Conservation (phyloP, 1,140 invertebrate genomes). For the Caenorhabditis remanei region DNA sequence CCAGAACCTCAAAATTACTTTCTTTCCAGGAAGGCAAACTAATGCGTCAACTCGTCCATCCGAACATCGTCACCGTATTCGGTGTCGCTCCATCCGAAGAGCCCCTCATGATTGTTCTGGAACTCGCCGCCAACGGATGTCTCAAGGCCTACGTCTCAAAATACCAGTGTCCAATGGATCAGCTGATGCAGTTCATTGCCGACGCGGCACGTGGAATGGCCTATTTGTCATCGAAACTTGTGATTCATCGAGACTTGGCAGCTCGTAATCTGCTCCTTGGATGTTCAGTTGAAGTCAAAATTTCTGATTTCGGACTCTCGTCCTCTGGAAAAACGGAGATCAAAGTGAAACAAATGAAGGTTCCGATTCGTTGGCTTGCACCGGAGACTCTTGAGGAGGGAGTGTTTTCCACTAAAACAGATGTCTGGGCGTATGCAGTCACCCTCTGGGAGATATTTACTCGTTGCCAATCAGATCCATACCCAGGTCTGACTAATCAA, state of each 20-base stretch:
- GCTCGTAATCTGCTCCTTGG: constrained; percentile 63
- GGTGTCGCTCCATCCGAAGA: constrained; percentile 67
- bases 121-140: constrained; percentile 55
- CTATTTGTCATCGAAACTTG: constrained; percentile 45
- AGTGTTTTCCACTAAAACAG: constrained; percentile 95
- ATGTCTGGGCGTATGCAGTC: constrained; percentile 98
- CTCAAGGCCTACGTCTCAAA: not conserved
- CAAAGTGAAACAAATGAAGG: constrained; percentile 66
- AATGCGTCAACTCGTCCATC: constrained; percentile 66
- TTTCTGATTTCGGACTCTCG: constrained; percentile 65
- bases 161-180: constrained; percentile 26
- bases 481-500: constrained; percentile 91
- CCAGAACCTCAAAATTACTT: too few relatives aligned
- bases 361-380: constrained; percentile 68
- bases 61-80: constrained; percentile 63
- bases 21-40: constrained; percentile 53
- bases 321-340: constrained; percentile 43
- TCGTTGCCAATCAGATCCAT: constrained; percentile 88
- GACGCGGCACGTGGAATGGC: constrained; percentile 65
- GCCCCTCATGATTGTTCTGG: constrained; percentile 63
- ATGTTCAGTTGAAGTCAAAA: constrained; percentile 62
- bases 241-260: constrained; percentile 64
- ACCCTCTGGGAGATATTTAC: constrained; percentile 97
- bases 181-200: constrained; percentile 39
- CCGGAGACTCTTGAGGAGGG: constrained; percentile 79